Base-by-base conservation (phyloP, 1,140 invertebrate species). In the Caenorhabditis latens region DNA sequence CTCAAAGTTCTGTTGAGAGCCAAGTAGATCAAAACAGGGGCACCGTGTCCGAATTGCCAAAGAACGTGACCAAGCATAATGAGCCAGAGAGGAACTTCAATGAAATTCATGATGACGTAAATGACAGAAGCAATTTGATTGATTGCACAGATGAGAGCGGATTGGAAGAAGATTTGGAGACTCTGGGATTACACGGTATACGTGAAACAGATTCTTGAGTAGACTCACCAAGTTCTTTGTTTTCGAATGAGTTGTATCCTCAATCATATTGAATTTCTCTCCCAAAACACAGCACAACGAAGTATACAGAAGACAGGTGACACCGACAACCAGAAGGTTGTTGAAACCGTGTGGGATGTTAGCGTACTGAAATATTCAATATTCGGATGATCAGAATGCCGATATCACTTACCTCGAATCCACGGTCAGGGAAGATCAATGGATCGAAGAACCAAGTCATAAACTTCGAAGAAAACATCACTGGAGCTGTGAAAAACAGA, bases 111-210 rank as follows among this genome's bases (percentile, higher is more conserved):
- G 14, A 43, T 43, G 40, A 71, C 65, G 65, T 71, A 71, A 16
- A 71, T 43, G 16, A 71, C 16, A 0, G 65, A 71, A 7, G 65
- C 65, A 14, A 46, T 46, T 46, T 43, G 65, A 24, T 71, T 71
- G 42, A 71, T 43, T 11, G 40, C 65, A n/a, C 65, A 71, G 19
- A 71, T 71, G 4, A 71, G 16, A 3, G 42, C 65, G 14, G 65
- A 71, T 71, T 71, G 65, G 65, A 71, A 43, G 42, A 71, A 71
- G 16, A 71, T 71, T 71, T 71, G 65, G 14, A 43, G 40, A 46
- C 65, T 43, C 40, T 71, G 65, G 8, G 19, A 11, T 53, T 5
- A 32, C 32, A 32, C 32, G 32, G 32, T 32, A 32, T 32, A 32
- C 32, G 32, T 32, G 32, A 32, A 32, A 32, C 32, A 32, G 32